Evolutionary conservation across 2,888 invertebrate genomes (phyloP), one percentile per base, ranked within the genome.

Genomic region (Timandra comae): DNA sequence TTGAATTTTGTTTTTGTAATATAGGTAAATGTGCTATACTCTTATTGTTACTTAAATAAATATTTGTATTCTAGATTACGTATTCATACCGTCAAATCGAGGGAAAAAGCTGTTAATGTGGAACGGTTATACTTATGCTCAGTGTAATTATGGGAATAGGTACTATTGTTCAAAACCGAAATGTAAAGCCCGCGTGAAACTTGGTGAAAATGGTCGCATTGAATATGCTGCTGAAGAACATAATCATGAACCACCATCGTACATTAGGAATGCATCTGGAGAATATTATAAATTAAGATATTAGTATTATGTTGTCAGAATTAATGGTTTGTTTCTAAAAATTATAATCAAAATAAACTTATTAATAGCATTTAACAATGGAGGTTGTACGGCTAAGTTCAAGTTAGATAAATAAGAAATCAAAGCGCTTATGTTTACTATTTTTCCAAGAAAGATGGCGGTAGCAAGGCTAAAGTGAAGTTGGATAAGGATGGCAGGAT

Each of bases 111-210:
- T 43, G 5, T 29, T 41, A 4, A 35, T 43, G 40, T 38, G 38
- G 10, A 21, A 38, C n/a, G 33, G 36, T 0, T 43, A 41, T 25
- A 43, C 43, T 3, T 43, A 38, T 25, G 40, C 43, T 3, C 30
- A 33, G 13, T 32, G 27, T 8, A 31, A 26, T 22, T 33, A 35
- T 10, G 29, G 22, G 5, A 38, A 22, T 12, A 31, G 24, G 7
- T 46, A 34, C 20, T 43, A 39, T 29, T 48, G 40, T 23, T 38
- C 48, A 0, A 43, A 47, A 32, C 49, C 49, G 1, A 52, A 49
- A 0, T 54, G 53, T 9, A 52, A 41, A 29, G 49, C 49, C 3
- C 38, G 49, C 4, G 33, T 53, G 2, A 50, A 43, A 8, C 22
- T 57, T 7, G 10, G 26, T 24, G 6, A 38, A 38, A n/a, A 36